Evolutionary conservation across 2,888 invertebrate species (phyloP), one percentile per base, ranked within the genome.

Genomic region (Mesoligia furuncula): DNA sequence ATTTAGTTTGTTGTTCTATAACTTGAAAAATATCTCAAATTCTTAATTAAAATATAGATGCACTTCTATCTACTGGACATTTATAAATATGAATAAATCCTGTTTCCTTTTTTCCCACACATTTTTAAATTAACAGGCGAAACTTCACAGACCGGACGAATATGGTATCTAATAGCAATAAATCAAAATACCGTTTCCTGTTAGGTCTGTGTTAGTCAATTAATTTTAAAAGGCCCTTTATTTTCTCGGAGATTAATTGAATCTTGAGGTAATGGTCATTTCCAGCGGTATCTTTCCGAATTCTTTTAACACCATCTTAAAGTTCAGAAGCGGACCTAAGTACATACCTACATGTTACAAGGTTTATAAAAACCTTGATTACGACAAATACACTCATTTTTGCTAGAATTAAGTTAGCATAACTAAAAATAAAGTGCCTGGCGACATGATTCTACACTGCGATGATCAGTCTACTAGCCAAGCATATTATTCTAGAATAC

Each of bases 401-500:
- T 62, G 62, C 6, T 36, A 27, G 8, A 64, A 45, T n/a, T 13
- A 20, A 6, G 7, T 31, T n/a, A 42, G 39, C 54, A 57, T 51
- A 51, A 20, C 17, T 48, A 7, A 4, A 51, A 39, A n/a, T 67
- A 20, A 48, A 67, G 24, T 6, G 62, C 8, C 45, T 78, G 31
- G 11, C 59, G 31, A 39, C n/a, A 75, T 66, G 65, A 61, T 9
- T 27, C 45, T 39, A 67, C 17, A 39, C 2, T 48, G 36, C 2
- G 24, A 27, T 51, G 39, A 2, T 57, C 17, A 51, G 8, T 48
- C 27, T 62, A 42, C 36, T 59, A 68, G 69, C 36, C 27, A 71
- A 83, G 70, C 70, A 4, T 39, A 24, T 17, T n/a, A 36, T 15
- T 15, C 15, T 51, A n/a, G 27, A 62, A 64, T 59, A 66, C 80